phyloP scores from a whole-genome alignment of 2,113 vertebrate species.

The Chitala chitala region DNA sequence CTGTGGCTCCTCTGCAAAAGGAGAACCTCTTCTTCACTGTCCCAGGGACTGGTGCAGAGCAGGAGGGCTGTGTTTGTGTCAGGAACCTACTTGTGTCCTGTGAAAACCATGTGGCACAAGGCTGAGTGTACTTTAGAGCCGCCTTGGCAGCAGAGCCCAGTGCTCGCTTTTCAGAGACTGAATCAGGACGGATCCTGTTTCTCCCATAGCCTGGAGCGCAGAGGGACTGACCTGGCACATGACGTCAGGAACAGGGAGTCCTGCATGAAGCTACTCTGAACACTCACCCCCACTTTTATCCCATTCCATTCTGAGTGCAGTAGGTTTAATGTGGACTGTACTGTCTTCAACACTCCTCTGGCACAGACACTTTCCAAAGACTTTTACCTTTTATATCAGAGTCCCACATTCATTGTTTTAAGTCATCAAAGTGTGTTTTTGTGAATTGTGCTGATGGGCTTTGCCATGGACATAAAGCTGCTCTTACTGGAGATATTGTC shows the following conservation, averaged over 20 bases:
- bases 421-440: constrained; percentile 3
- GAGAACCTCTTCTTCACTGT: not conserved
- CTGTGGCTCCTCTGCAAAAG: not conserved
- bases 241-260: not conserved
- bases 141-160: not conserved
- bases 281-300: not conserved
- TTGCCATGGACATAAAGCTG: not conserved
- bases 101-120: not conserved
- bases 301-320: no score
- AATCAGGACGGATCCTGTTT: not conserved
- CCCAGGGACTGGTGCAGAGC: not conserved
- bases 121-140: not conserved
- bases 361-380: not conserved
- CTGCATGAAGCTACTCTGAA: not conserved
- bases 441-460: not conserved
- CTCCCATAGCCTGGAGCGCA: not conserved
- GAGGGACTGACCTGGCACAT: not conserved
- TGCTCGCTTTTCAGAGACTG: not conserved
- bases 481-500: constrained; percentile 1
- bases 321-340: no score
- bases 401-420: not conserved
- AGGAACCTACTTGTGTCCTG: not conserved
- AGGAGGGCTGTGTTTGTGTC: not conserved
- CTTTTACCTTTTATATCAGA: no score
- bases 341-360: not conserved